Evolutionary conservation across 2,797 vertebrate genomes (phyloP).

Genomic region (Falco concolor): DNA sequence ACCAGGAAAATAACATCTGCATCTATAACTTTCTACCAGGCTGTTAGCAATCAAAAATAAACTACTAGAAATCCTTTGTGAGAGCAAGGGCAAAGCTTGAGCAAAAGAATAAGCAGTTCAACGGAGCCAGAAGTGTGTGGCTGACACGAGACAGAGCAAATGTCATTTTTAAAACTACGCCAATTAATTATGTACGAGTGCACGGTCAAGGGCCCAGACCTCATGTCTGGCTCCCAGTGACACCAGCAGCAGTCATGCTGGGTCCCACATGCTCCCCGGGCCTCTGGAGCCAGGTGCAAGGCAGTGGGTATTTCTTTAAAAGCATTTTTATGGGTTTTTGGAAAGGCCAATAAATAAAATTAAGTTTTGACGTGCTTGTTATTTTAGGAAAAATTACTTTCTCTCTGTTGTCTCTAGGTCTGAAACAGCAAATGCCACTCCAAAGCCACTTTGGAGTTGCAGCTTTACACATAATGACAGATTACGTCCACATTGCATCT

Average conservation of each 20-base stretch:
- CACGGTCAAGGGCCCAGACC: rapidly evolving
- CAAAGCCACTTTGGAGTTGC: not conserved
- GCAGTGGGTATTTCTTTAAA: not conserved
- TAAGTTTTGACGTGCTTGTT: not conserved
- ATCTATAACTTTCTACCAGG: not conserved
- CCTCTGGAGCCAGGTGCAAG: rapidly evolving
- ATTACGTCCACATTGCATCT: rapidly evolving
- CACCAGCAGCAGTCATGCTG: not conserved
- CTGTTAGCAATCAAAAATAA: slow-evolving; percentile 19
- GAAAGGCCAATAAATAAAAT: not conserved
- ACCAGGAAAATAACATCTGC: not conserved
- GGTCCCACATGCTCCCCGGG: not conserved
- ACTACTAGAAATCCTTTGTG: slow-evolving; percentile 12
- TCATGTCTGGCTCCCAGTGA: not conserved
- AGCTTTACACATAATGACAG: rapidly evolving
- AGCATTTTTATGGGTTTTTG: not conserved
- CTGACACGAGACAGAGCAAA: slow-evolving; percentile 29
- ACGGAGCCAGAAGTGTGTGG: not conserved
- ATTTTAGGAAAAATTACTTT: not conserved
- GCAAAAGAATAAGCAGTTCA: slow-evolving; percentile 6
- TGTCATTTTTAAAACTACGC: not conserved
- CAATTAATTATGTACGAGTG: not conserved
- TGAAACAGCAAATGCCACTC: not conserved
- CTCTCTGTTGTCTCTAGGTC: not conserved
- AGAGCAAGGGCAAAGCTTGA: slow-evolving; percentile 17